Evolutionary conservation across 1,140 invertebrate species (phyloP).

Genomic region (Tetramorium parvispinum): DNA sequence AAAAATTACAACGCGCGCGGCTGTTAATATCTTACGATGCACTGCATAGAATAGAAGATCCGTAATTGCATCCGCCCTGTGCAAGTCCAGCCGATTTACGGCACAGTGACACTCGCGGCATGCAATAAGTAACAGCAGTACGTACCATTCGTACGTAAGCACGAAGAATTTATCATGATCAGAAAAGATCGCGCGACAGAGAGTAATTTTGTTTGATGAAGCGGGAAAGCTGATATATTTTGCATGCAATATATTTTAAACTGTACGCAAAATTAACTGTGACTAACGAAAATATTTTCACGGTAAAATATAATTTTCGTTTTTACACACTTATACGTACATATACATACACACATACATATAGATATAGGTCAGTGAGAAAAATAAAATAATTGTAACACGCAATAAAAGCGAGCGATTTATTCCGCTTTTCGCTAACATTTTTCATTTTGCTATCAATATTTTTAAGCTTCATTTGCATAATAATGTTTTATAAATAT

Average conservation of each 20-base stretch:
- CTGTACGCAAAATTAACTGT: constrained; percentile 8
- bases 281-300: constrained; percentile 25
- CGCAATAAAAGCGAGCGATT: constrained; percentile 4
- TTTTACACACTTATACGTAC: neutral
- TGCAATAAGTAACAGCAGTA: constrained; percentile 67
- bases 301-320: constrained; percentile 16
- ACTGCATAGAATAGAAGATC: constrained; percentile 47
- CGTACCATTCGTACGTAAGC: constrained; percentile 24
- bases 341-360: too few species aligned
- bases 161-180: constrained; percentile 61
- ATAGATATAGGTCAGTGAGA: too few species aligned
- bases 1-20: constrained; percentile 70
- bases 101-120: constrained; percentile 63
- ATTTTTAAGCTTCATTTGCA: neutral
- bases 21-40: constrained; percentile 74
- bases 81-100: constrained; percentile 67
- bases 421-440: neutral
- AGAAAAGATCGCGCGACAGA: neutral
- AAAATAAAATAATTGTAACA: constrained; percentile 13
- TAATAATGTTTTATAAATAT: neutral
- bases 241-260: neutral
- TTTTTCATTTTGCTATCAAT: constrained; percentile 20
- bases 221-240: constrained; percentile 26
- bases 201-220: constrained; percentile 40
- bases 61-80: constrained; percentile 68